phyloP scores from a whole-genome alignment of 2,113 vertebrate species.

The Eudyptes chrysolophus region DNA sequence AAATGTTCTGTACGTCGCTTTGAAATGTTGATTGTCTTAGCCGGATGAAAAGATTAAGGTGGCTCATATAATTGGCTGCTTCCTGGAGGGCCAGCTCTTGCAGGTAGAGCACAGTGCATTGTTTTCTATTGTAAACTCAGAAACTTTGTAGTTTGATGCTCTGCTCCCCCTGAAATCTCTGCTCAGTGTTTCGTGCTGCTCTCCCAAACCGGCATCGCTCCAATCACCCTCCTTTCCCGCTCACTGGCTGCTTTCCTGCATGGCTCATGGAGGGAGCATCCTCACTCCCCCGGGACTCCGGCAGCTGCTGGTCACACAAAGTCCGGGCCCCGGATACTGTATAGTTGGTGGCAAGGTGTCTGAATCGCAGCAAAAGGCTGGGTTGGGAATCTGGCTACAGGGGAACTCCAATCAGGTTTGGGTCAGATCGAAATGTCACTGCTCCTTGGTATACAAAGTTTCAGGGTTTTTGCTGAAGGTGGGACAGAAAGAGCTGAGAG shows the following conservation, averaged over 20 bases:
- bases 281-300: neutral
- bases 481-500: neutral
- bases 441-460: neutral
- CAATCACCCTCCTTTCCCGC: neutral
- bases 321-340: rapidly evolving
- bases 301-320: neutral
- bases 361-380: neutral
- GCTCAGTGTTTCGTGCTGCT: neutral
- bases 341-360: neutral
- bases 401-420: neutral
- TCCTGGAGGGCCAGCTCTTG: conserved; percentile 42
- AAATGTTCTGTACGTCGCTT: conserved; percentile 12
- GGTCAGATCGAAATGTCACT: neutral
- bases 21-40: conserved; percentile 61
- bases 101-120: neutral
- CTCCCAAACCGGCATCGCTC: neutral
- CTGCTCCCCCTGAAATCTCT: neutral
- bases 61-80: conserved; percentile 46
- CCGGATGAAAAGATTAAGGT: conserved; percentile 62
- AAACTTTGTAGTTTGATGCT: conserved; percentile 19
- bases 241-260: rapidly evolving
- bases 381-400: neutral
- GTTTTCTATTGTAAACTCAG: neutral
- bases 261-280: neutral
- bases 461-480: neutral